Evolutionary conservation across 2,888 invertebrate species (phyloP), one percentile per base, ranked within the genome.

Genomic region (Hydriomena furcata): DNA sequence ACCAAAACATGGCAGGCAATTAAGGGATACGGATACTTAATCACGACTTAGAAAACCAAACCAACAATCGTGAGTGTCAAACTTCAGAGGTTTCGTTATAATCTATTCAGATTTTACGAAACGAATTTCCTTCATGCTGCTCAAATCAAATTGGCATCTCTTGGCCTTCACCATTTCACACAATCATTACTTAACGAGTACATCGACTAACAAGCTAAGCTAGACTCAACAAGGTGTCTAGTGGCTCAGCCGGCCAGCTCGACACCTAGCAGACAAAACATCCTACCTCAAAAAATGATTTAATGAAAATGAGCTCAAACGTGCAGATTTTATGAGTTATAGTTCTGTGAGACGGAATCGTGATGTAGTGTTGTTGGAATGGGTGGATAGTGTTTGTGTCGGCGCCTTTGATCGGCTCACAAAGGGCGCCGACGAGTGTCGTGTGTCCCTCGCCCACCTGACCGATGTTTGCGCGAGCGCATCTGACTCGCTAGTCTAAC

Each of bases 401-500:
- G 89, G 89, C 70, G 51, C 79, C 68, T 89, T 89, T 89, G 89
- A 89, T 79, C 75, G 70, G 52, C 45, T 68, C 60, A 84, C 81
- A 88, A 89, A 89, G 84, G 81, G 82, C 69, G 82, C 89, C 89
- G 86, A 76, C 71, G 73, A 77, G 84, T 83, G 86, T 84, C 84
- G 82, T 78, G 75, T 85, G 84, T 78, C 82, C 71, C 59, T 70
- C 77, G 80, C 83, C 82, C 88, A 88, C 88, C 89, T 88, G 88
- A 89, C 76, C 71, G 64, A 54, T 85, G 84, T 81, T 81, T 82
- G 79, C 75, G 68, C 66, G 63, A 51, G 65, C 68, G 73, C 73
- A 70, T 65, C 62, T 52, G 61, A 63, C 52, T 55, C 45, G 53
- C 49, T 55, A 44, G 53, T 55, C 55, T 60, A 55, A 63, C 58